phyloP scores from a whole-genome alignment of 2,888 invertebrate species.

The Gasteruption jaculator region DNA sequence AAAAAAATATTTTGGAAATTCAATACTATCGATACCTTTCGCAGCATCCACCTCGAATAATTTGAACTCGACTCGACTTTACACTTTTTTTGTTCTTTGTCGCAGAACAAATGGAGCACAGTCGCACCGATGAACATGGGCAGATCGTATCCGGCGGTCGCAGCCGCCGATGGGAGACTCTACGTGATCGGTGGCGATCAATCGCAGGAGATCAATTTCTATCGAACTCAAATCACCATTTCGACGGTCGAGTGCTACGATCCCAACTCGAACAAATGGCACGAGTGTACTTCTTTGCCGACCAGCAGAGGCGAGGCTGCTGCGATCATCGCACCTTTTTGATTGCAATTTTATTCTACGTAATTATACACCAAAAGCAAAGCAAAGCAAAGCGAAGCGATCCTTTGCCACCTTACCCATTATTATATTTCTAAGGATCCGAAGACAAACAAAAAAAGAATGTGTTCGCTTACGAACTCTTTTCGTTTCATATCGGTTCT shows the following conservation, averaged over 20 bases:
- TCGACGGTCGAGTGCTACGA: conserved; percentile 81
- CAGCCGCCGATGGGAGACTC: conserved; percentile 75
- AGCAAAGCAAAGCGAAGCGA: no score
- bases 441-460: no score
- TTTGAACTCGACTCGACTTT: no score
- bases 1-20: no score
- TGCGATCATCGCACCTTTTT: conserved; percentile 67
- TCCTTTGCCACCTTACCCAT: no score
- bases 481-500: no score
- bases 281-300: conserved; percentile 72
- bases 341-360: conserved; percentile 42
- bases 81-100: conserved; percentile 3
- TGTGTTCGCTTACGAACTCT: no score
- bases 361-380: no score
- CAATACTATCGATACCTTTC: no score
- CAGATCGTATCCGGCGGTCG: conserved; percentile 80
- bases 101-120: conserved; percentile 72
- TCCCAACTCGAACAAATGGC: conserved; percentile 74
- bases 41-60: no score
- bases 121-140: conserved; percentile 70
- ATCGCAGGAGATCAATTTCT: conserved; percentile 75
- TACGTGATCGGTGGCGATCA: conserved; percentile 85
- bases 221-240: conserved; percentile 79
- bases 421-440: no score
- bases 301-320: conserved; percentile 84